Percentiles rank a stretch among this genome's conserved stretches.
These are phyloP conservation scores for Furcifer pardalis DNA, from an alignment of 2,797 vertebrate genomes.

Conservation along the genomic window DNA sequence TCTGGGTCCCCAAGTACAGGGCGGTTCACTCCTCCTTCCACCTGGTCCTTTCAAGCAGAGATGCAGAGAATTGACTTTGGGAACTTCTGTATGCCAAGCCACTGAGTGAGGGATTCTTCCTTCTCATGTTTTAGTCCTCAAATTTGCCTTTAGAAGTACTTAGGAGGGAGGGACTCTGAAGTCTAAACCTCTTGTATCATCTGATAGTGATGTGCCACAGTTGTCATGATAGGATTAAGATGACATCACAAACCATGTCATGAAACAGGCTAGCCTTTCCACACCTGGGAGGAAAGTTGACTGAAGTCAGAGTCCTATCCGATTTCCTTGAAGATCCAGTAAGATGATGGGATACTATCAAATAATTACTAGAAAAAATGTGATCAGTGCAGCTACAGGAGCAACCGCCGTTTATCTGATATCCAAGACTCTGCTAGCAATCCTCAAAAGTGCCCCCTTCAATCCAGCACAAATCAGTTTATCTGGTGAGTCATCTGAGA, in stretches of 20 bases:
- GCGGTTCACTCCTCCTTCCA: background rate
- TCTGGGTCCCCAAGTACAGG: background rate
- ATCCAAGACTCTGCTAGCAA: slow-evolving; percentile 61
- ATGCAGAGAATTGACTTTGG: background rate
- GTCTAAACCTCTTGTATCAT: background rate
- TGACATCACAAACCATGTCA: slow-evolving; percentile 34
- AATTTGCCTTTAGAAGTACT: background rate
- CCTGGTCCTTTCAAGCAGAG: background rate
- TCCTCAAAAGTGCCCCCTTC: slow-evolving; percentile 45
- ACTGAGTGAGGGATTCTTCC: background rate
- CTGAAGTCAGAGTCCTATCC: background rate
- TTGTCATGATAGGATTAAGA: background rate
- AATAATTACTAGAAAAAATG: slow-evolving; percentile 41
- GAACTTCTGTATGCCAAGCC: background rate
- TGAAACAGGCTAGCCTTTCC: background rate
- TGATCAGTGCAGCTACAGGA: slow-evolving; percentile 56
- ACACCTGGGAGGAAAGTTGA: background rate
- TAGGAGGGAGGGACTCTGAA: background rate
- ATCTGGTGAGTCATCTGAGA: slow-evolving; percentile 58
- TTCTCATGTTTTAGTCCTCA: background rate
- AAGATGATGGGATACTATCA: slow-evolving; percentile 47
- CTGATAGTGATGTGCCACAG: background rate
- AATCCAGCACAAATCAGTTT: slow-evolving; percentile 45
- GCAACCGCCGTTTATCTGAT: slow-evolving; percentile 63
- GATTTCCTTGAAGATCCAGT: background rate